Percentiles rank a stretch among this genome's conserved stretches.
Evolutionary conservation across 2,797 vertebrate species (phyloP).

Genomic region (Gambelia wislizenii): DNA sequence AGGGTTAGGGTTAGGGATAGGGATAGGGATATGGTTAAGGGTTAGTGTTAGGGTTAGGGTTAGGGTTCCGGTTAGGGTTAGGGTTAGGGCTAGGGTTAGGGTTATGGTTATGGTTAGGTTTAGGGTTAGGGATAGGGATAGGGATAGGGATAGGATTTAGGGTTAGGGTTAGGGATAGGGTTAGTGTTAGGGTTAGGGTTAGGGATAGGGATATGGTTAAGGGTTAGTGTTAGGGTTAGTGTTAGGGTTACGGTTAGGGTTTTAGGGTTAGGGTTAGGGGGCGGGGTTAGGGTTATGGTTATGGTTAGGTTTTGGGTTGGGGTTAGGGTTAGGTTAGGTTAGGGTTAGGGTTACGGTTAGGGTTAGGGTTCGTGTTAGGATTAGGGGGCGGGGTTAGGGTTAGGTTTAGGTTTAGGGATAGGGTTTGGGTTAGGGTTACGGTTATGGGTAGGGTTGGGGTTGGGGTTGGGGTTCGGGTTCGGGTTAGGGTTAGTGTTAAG

Average conservation of each 20-base stretch:
- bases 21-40: too few species aligned
- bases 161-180: constrained; percentile 9
- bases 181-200: constrained; percentile 18
- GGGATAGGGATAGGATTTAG: not conserved
- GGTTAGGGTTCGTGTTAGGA: too few species aligned
- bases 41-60: too few species aligned
- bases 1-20: too few species aligned
- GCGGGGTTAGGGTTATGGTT: not conserved
- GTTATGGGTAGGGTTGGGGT: not conserved
- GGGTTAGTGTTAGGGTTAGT: constrained; percentile 1
- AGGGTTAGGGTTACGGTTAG: too few species aligned
- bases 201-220: too few species aligned
- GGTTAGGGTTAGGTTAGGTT: too few species aligned
- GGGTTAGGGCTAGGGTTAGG: too few species aligned
- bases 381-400: too few species aligned
- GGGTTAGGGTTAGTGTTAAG: too few species aligned
- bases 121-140: constrained; percentile 17
- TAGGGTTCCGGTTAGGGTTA: too few species aligned
- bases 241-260: constrained; percentile 18
- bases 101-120: constrained; percentile 7
- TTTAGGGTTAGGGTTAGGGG: constrained; percentile 4
- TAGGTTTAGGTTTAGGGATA: not conserved
- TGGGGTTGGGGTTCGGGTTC: not conserved
- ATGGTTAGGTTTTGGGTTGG: too few species aligned
- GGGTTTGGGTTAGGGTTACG: not conserved